Evolutionary conservation across 1,140 invertebrate species (phyloP), one percentile per base, ranked within the genome.

Genomic region (Diachasma alloeum): DNA sequence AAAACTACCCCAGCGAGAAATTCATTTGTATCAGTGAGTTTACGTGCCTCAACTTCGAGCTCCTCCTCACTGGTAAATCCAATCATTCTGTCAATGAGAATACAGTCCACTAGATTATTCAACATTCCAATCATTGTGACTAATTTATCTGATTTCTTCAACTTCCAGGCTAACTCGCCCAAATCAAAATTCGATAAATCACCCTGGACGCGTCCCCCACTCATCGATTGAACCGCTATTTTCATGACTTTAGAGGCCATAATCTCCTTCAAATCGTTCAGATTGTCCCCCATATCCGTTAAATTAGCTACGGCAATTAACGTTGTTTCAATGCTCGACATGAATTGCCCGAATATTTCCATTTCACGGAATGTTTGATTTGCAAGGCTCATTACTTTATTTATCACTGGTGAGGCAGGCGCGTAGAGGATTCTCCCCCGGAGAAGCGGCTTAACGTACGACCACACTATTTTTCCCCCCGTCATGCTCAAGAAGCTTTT

Each of bases 381-480:
- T 2, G 92, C 90, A 85, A 92, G 81, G 53, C 87, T 81, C 79
- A 93, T 91, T 46, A 94, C 91, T 22, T 86, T 87, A 11, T 87
- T 79, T 1, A 92, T 90, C 0, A 84, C 79, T 0, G 84, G 86
- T 5, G 86, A 91, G 8, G 88, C 79, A 0, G 93, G 93, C 0
- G 92, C 91, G 78, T 93, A 93, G 0, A 94, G 83, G 44, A 94
- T 93, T 68, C 90, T 91, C 5, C 93, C 93, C 79, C 93, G 91
- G 36, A 94, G 84, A 11, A 93, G 86, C 0, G 93, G 93, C 78
- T 93, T 93, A 5, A 93, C 88, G 75, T 92, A 92, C 10, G 91
- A 92, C 93, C 93, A 93, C 19, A 93, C 87, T 15, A 94, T 92
- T 81, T 93, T 93, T 0, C 93, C 93, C 13, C 91, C 92, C 11